These are phyloP conservation scores for Alosa sapidissima DNA, from an alignment of 2,797 vertebrate species.

Conservation along the genomic window DNA sequence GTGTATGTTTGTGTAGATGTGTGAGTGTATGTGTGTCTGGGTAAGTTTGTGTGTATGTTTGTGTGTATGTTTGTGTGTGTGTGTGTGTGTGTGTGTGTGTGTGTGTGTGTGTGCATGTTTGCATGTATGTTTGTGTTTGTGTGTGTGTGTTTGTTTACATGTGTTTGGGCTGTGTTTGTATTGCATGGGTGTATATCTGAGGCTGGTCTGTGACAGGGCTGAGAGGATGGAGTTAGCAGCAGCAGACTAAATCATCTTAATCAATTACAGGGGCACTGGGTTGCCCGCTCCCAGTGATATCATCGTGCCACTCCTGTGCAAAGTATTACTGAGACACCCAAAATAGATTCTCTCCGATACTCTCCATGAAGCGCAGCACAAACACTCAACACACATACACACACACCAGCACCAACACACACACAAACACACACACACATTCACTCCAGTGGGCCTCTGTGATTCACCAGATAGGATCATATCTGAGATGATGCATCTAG, in stretches of 20 bases:
- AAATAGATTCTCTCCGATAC: conserved; percentile 55
- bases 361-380: conserved; percentile 24
- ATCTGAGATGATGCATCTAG: neutral
- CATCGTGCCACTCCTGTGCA: conserved; percentile 60
- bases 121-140: neutral
- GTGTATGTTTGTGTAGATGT: neutral
- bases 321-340: conserved; percentile 48
- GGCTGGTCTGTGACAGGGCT: conserved; percentile 42
- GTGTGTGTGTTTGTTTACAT: conserved; percentile 29
- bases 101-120: neutral
- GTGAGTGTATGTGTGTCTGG: conserved; percentile 12
- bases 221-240: conserved; percentile 48
- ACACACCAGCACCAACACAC: conserved; percentile 46
- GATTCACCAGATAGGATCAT: conserved; percentile 6
- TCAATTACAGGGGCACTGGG: conserved; percentile 51
- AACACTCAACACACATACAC: conserved; percentile 28
- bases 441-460: neutral
- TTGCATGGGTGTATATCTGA: neutral
- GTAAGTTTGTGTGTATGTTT: neutral
- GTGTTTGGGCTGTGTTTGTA: conserved; percentile 1
- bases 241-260: conserved; percentile 65
- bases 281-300: conserved; percentile 42
- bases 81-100: neutral
- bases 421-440: neutral
- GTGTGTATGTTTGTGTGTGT: neutral